Evolutionary conservation across 2,888 invertebrate genomes (phyloP).

Genomic region (Melinaea marsaeus): DNA sequence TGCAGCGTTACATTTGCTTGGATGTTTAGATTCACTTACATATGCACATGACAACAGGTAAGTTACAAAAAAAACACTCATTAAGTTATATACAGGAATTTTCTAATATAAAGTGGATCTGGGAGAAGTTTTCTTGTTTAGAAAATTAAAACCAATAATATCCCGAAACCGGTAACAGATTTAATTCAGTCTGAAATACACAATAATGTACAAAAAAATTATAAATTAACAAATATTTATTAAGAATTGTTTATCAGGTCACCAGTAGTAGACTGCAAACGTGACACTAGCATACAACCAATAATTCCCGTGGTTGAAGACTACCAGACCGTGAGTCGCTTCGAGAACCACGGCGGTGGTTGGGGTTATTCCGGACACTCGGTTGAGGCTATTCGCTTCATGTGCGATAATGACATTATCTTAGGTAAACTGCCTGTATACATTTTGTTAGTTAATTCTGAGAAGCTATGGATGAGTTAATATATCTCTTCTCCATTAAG

Average conservation of each 20-base stretch:
- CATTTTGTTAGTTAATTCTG: too few species aligned
- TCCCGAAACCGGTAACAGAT: too few species aligned
- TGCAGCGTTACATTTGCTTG: slow-evolving; percentile 92
- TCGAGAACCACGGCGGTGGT: slow-evolving; percentile 96
- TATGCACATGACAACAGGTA: slow-evolving; percentile 85
- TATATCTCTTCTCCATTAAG: slow-evolving; percentile 47
- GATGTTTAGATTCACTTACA: slow-evolving; percentile 92
- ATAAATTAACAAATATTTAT: background rate
- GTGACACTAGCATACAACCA: slow-evolving; percentile 49
- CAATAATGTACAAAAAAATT: too few species aligned
- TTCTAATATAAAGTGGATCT: too few species aligned
- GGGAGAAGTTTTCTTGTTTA: too few species aligned
- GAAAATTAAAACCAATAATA: too few species aligned
- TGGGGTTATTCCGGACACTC: slow-evolving; percentile 99
- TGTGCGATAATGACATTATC: slow-evolving; percentile 93
- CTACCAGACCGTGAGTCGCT: slow-evolving; percentile 89
- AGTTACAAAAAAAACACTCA: slow-evolving; percentile 29
- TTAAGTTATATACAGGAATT: too few species aligned
- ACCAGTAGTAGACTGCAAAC: slow-evolving; percentile 53
- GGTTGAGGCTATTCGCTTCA: slow-evolving; percentile 96
- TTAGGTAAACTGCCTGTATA: slow-evolving; percentile 68
- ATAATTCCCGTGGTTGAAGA: slow-evolving; percentile 82
- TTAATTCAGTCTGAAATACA: too few species aligned
- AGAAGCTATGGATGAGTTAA: background rate
- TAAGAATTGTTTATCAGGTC: slow-evolving; percentile 40